Evolutionary conservation across 2,113 vertebrate species (phyloP).

Genomic region (Calypte anna): DNA sequence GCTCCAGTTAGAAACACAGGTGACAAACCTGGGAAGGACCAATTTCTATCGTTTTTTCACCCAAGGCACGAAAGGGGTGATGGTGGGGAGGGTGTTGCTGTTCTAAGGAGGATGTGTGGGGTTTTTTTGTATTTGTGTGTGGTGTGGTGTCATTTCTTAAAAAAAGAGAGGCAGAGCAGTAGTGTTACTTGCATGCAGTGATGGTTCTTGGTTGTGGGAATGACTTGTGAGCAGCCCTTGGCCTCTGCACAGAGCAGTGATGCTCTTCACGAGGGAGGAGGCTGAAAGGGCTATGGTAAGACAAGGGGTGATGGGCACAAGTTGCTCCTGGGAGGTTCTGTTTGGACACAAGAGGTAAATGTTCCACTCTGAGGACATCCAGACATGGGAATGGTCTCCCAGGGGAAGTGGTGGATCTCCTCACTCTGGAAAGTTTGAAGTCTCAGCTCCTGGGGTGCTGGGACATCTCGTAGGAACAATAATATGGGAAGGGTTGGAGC

Average conservation of each 20-base stretch:
- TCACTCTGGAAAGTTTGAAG: too few relatives aligned
- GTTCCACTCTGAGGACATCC: too few relatives aligned
- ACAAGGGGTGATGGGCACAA: too few relatives aligned
- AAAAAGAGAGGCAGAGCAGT: not conserved
- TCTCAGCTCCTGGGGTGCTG: too few relatives aligned
- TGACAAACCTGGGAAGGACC: not conserved
- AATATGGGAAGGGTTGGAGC: too few relatives aligned
- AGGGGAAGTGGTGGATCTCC: too few relatives aligned
- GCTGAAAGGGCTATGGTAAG: not conserved
- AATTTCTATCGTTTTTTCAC: not conserved
- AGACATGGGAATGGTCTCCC: too few relatives aligned
- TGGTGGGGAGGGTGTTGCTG: fast-evolving
- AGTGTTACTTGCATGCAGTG: fast-evolving
- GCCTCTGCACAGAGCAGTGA: not conserved
- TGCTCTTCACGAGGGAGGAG: not conserved
- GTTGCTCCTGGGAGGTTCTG: too few relatives aligned
- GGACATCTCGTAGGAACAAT: too few relatives aligned
- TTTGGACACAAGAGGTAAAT: too few relatives aligned
- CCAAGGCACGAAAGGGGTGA: fast-evolving
- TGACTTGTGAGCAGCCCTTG: not conserved
- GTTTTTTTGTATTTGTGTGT: not conserved
- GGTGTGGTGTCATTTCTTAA: not conserved
- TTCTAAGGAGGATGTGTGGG: too few relatives aligned
- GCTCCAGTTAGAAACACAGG: not conserved
- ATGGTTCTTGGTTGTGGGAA: not conserved